Conservation (phyloP, 1,140 invertebrate species). For the Drosophila nasuta region DNA sequence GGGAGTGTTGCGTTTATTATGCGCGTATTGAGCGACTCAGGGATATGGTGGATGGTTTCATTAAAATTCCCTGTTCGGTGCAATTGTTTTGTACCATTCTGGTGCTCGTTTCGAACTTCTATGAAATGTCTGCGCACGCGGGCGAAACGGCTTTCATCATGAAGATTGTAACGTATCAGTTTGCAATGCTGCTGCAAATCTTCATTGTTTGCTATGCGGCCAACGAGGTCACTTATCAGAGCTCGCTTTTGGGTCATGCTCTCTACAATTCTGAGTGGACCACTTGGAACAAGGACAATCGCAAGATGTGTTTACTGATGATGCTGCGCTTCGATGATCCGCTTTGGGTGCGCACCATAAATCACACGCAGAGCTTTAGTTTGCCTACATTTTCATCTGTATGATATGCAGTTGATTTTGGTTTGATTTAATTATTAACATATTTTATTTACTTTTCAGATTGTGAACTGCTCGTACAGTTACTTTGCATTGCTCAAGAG, state of each 20-base stretch:
- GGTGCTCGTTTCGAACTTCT: constrained; percentile 75
- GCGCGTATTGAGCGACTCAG: constrained; percentile 50
- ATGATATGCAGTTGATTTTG: constrained; percentile 13
- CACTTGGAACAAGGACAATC: constrained; percentile 61
- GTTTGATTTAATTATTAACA: not conserved
- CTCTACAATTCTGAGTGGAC: constrained; percentile 73
- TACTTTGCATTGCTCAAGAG: constrained; percentile 75
- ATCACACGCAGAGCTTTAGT: constrained; percentile 60
- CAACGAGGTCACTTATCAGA: constrained; percentile 69
- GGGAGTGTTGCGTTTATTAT: constrained; percentile 57
- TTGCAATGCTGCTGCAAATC: constrained; percentile 74
- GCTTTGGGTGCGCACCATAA: constrained; percentile 53
- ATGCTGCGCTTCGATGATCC: constrained; percentile 65
- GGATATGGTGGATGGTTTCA: constrained; percentile 59
- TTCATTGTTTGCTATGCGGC: constrained; percentile 76
- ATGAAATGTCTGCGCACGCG: constrained; percentile 62
- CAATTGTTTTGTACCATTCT: constrained; percentile 71
- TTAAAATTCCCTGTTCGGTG: constrained; percentile 61
- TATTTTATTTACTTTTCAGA: constrained; percentile 57
- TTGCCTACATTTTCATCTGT: constrained; percentile 74
- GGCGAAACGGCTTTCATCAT: constrained; percentile 43
- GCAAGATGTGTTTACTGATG: constrained; percentile 56
- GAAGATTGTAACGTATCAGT: constrained; percentile 63
- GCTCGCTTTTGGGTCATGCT: constrained; percentile 50
- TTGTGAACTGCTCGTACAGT: constrained; percentile 78